Evolutionary conservation across 2,888 invertebrate genomes (phyloP), one percentile per base, ranked within the genome.

Genomic region (Nomada hirtipes): DNA sequence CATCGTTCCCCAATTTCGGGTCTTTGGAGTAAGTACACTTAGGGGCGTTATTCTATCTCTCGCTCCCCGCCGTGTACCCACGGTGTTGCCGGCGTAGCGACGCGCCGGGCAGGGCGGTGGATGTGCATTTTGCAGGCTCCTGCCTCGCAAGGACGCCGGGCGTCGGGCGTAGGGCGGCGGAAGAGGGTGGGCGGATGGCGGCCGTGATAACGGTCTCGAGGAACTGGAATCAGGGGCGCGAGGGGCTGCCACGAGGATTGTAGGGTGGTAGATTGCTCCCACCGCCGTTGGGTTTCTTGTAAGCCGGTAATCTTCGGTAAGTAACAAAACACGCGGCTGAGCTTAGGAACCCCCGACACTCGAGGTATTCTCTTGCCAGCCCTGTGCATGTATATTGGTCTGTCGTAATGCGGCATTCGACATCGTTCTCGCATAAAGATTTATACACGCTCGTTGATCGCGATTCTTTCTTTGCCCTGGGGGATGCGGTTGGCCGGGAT

Each of bases 301-400:
- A 86, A 88, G 88, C 87, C 87, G 87, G 90, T 91, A 91, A 91
- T 91, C 91, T 91, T 91, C 89, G 87, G 89, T 88, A 86, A 88
- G 89, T 87, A 90, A 90, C 91, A 91, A 91, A 91, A 91, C 91
- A 90, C 88, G 84, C 74, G 85, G 85, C 75, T 83, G 84, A 85
- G 89, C 88, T 88, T 85, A 85, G 83, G 85, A 26, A 72, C 77
- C 73, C 68, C 70, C n/a, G 13, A 29, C 78, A 83, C 83, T 82
- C 76, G 20, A 83, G 89, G 82, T 89, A 85, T 88, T 89, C 88
- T 84, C 81, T 65, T 52, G 80, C 76, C 81, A 83, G 76, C 20
- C 79, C 86, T 68, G 69, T 79, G 65, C 52, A 18, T 73, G 80
- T 81, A 77, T 79, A 85, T 83, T 82, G 86, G 78, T 70, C 76